phyloP scores from a whole-genome alignment of 2,888 invertebrate species.

The Ferrisia virgata region DNA sequence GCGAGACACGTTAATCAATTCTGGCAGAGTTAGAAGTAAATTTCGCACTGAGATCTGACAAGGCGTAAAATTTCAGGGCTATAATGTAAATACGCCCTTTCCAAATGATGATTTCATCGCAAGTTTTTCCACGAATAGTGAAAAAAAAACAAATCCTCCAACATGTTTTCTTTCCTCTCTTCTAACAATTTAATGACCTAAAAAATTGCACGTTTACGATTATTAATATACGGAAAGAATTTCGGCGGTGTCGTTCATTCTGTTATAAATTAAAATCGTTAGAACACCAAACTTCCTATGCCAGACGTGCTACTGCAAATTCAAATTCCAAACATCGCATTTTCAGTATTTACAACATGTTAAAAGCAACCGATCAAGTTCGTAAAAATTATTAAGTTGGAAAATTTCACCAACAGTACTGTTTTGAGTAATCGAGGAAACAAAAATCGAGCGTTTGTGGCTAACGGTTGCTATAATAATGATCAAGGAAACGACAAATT shows the following conservation, averaged over 20 bases:
- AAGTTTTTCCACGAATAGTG: background rate
- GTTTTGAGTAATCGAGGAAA: too few relatives aligned
- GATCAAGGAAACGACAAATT: too few relatives aligned
- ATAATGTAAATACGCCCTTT: conserved; percentile 14
- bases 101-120: background rate
- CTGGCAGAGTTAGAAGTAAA: background rate
- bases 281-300: background rate
- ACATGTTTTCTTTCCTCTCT: background rate
- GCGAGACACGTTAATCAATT: conserved; percentile 15
- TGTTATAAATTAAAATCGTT: background rate
- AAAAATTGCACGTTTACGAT: background rate
- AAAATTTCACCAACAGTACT: too few relatives aligned
- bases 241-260: background rate
- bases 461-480: too few relatives aligned
- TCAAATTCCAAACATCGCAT: too few relatives aligned
- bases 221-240: background rate
- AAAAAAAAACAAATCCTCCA: background rate
- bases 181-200: conserved; percentile 21
- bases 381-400: too few relatives aligned
- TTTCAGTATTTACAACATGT: too few relatives aligned
- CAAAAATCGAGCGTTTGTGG: too few relatives aligned
- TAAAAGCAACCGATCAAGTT: too few relatives aligned
- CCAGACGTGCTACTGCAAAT: too few relatives aligned
- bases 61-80: conserved; percentile 22
- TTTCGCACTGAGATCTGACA: background rate